Evolutionary conservation across 2,888 invertebrate species (phyloP).

Genomic region (Dorcus hopei): DNA sequence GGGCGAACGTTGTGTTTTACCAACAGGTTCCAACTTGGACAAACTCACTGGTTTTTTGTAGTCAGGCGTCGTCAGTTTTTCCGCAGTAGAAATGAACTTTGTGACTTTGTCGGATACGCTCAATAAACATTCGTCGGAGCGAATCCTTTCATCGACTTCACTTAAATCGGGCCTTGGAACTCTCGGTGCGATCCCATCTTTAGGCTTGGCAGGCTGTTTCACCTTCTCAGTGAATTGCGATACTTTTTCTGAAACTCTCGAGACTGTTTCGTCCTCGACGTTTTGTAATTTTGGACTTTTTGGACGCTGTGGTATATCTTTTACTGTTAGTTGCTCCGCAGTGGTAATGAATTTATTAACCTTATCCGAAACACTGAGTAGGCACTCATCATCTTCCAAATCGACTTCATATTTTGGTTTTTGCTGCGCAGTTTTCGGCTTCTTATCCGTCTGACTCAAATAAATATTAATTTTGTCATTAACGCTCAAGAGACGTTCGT

Average conservation of each 20-base stretch:
- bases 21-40: not conserved
- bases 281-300: conserved; percentile 37
- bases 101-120: conserved; percentile 69
- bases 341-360: conserved; percentile 64
- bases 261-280: conserved; percentile 49
- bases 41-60: conserved; percentile 15
- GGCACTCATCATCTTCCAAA: conserved; percentile 60
- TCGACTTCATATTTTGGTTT: conserved; percentile 56
- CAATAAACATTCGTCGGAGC: conserved; percentile 61
- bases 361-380: conserved; percentile 67
- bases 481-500: conserved; percentile 56
- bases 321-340: conserved; percentile 45
- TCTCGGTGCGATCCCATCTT: conserved; percentile 39
- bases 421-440: conserved; percentile 37
- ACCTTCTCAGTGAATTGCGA: conserved; percentile 61
- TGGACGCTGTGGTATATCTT: conserved; percentile 33
- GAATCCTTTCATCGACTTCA: conserved; percentile 55
- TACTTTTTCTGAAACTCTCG: conserved; percentile 66
- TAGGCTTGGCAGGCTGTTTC: conserved; percentile 45
- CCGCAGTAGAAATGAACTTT: conserved; percentile 62
- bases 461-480: conserved; percentile 55
- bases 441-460: conserved; percentile 45
- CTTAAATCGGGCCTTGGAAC: conserved; percentile 49
- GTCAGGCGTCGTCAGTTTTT: conserved; percentile 34
- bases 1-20: not conserved